These are phyloP conservation scores for Meda fulgida DNA, from an alignment of 2,797 vertebrate species.

Conservation along the genomic window DNA sequence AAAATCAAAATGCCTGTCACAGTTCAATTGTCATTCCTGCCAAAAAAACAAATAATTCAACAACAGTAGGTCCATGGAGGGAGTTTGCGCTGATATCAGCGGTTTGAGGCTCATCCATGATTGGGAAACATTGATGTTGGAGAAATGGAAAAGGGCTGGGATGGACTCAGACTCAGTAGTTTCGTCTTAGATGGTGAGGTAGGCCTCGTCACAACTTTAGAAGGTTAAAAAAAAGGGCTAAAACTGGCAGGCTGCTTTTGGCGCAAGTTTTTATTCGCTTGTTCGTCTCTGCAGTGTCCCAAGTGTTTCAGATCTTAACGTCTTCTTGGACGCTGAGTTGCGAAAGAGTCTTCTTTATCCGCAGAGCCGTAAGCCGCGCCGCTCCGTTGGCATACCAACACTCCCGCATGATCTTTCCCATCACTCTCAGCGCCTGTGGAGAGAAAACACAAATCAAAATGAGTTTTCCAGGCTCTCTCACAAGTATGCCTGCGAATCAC, in stretches of 20 bases:
- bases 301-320: slow-evolving; percentile 88
- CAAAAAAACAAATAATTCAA: slow-evolving; percentile 54
- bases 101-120: slow-evolving; percentile 48
- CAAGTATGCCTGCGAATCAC: neutral
- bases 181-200: slow-evolving; percentile 87
- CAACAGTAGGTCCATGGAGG: slow-evolving; percentile 41
- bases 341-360: slow-evolving; percentile 98
- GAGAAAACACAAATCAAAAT: slow-evolving; percentile 27
- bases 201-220: slow-evolving; percentile 82
- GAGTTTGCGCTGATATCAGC: slow-evolving; percentile 62
- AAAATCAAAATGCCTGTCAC: slow-evolving; percentile 54
- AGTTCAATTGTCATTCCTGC: slow-evolving; percentile 74
- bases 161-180: slow-evolving; percentile 78
- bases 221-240: slow-evolving; percentile 71
- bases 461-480: neutral
- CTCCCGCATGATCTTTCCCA: slow-evolving; percentile 99
- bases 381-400: slow-evolving; percentile 98
- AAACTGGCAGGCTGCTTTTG: slow-evolving; percentile 79
- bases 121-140: slow-evolving; percentile 28
- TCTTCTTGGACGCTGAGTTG: slow-evolving; percentile 98
- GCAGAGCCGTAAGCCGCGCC: slow-evolving; percentile 92
- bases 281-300: slow-evolving; percentile 65
- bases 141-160: slow-evolving; percentile 50
- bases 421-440: slow-evolving; percentile 89
- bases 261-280: slow-evolving; percentile 67